Evolutionary conservation across 2,113 vertebrate species (phyloP), one percentile per base, ranked within the genome.

Genomic region (Actenoides lindsayi): DNA sequence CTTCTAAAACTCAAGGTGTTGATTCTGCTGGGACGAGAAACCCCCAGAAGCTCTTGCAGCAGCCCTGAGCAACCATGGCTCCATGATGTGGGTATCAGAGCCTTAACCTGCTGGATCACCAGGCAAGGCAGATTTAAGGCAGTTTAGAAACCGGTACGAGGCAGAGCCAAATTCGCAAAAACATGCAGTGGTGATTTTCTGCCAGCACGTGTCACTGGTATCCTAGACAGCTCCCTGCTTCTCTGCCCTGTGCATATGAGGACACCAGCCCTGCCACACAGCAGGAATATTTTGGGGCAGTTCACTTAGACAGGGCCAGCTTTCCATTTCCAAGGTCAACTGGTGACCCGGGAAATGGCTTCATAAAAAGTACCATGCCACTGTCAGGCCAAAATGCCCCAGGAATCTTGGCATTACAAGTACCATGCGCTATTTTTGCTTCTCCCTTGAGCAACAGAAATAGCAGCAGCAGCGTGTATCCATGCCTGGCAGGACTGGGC

Each of bases 121-220:
- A 69, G 62, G 60, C 80, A 60, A 51, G 57, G 60, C 60, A 56
- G 60, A 64, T 51, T 83, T 28, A 56, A 94, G 39, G 39, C 74
- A 62, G 65, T 64, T 79, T 56, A 94, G 65, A 87, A 93, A 79
- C 23, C 65, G 73, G 74, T 21, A 8, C 0, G 17, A 64, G 69
- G 11, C 41, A 71, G 4, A 79, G 81, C 42, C 93, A 95, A 91
- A 91, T 81, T 53, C 94, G 53, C 78, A 79, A 68, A 84, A 91
- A 74, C 87, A 62, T 89, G 94, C 89, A 94, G 74, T 94, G 89
- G 84, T 93, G 78, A 64, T 93, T 89, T 97, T 96, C 94, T 97
- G 95, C 93, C 96, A 96, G 96, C 93, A 96, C 74, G 31, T 96
- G 94, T 95, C 96, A 97, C 94, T 96, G 91, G 89, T 87, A 95